Evolutionary conservation across 2,888 invertebrate genomes (phyloP), one percentile per base, ranked within the genome.

Genomic region (Acheta domesticus): DNA sequence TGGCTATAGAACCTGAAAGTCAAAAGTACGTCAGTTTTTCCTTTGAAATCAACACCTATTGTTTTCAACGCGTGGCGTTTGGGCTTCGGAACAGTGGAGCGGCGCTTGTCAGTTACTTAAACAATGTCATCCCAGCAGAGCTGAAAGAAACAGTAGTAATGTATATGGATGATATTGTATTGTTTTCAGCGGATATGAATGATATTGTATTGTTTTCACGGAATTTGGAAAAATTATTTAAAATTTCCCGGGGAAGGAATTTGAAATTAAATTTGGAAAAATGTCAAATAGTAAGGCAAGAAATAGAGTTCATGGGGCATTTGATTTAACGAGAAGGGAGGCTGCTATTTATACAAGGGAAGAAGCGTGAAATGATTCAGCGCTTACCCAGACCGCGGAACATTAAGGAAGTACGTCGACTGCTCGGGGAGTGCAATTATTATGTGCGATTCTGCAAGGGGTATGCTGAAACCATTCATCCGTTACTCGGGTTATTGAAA

Each of bases 261-360:
- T 62, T 62, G 62, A 62, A 62, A 62, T 62, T 62, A 62, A 62
- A 62, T 62, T 62, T 62, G 19, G 19, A 62, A 19, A 62, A 62
- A 62, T 62, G 2, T 62, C 14, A 16, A 4, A 16, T 62, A 16
- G 12, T 2, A 12, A 62, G 19, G 2, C 62, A 62, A 62, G 19
- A 19, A 12, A 19, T 62, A 16, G 14, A 62, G 19, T 62, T 62
- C 19, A 62, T 62, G 2, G 2, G 62, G 19, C 19, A 62, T 19
- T 2, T 16, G 62, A 19, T 62, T 62, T 16, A 2, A 12, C 19
- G 12, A 2, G 62, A 62, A 62, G 62, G 62, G 4, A 19, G 2
- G 19, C 1, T 3, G 0, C 12, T 62, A n/a, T n/a, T n/a, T n/a
- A n/a, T n/a, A 0, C 12, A 16, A 2, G 14, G 2, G 2, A 16